Evolutionary conservation across 2,888 invertebrate species (phyloP), one percentile per base, ranked within the genome.

Genomic region (Augochlorella aurata): DNA sequence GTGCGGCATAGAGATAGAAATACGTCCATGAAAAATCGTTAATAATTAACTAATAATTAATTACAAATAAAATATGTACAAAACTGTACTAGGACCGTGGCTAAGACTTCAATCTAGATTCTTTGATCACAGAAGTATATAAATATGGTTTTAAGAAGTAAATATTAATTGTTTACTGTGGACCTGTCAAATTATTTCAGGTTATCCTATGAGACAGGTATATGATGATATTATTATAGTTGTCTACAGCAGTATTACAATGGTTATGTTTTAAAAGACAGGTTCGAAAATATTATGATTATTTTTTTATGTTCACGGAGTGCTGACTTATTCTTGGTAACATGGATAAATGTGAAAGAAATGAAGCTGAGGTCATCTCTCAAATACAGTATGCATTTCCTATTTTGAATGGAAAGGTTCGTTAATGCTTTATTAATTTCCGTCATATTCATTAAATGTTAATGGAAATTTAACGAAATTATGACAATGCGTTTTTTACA

Each of bases 321-420:
- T 58, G 7, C 50, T 24, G 5, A 24, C 18, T 44, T n/a, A 10
- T 58, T 50, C 18, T 29, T 16, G 21, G 18, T 58, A 70, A 24
- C 44, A 87, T 87, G 87, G 78, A 65, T 18, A 73, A 75, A 61
- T 18, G 4, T 7, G 45, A 72, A 0, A 14, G 10, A 1, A n/a
- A n/a, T 21, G 16, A 47, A 47, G 63, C 50, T 0, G 80, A 88
- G 67, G 44, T 88, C 16, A 68, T 87, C 1, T 29, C 50, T 1
- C 81, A 66, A 21, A 79, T 88, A 12, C 70, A 90, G 78, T 89
- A 89, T 63, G 91, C 90, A n/a, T 92, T 92, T 88, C 92, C 92
- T 18, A 90, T 92, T 84, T 77, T 92, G 16, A 85, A 86, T 21
- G 89, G 85, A 45, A 85, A 92, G 88, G 91, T 92, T 65, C 24